Evolutionary conservation across 2,888 invertebrate genomes (phyloP), one percentile per base, ranked within the genome.

Genomic region (Acronicta psi): DNA sequence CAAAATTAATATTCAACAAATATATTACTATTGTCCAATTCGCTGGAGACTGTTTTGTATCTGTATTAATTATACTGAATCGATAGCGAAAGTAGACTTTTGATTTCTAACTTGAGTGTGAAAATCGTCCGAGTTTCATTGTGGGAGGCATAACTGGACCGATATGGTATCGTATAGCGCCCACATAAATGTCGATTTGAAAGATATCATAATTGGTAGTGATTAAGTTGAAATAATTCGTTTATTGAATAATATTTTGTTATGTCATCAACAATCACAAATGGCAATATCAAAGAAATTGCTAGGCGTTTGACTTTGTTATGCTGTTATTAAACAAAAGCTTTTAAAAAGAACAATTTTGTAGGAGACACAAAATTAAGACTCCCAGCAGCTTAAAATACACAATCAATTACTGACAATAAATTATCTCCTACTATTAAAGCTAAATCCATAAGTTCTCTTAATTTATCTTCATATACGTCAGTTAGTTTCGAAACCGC

Each of bases 81-180:
- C 58, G 78, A 79, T 69, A 83, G 85, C 82, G 91, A 91, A 90
- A 91, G 90, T 85, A 67, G 71, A 83, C 79, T 86, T 75, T 86
- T 87, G 79, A 86, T 90, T 87, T 89, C 86, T 85, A 85, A 74
- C 79, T 83, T 71, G 77, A 85, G 79, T 75, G 66, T 49, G 63
- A 59, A 75, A 77, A 65, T 56, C 42, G 43, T 49, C 11, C 18
- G 11, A 44, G 50, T 50, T 37, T 34, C 55, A 43, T 52, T 69
- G 69, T 69, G 62, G 73, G 79, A 36, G 60, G 69, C 8, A 36
- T 36, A 42, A 59, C 44, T 38, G 13, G 23, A 58, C 73, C 38
- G n/a, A 64, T 64, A 75, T 55, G 62, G 75, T 51, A 40, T 59
- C 49, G 29, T 16, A 53, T 71, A 45, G 53, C 70, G 41, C 75